These are phyloP conservation scores for Neodiprion fabricii DNA, from an alignment of 1,140 invertebrate genomes.

Conservation along the genomic window DNA sequence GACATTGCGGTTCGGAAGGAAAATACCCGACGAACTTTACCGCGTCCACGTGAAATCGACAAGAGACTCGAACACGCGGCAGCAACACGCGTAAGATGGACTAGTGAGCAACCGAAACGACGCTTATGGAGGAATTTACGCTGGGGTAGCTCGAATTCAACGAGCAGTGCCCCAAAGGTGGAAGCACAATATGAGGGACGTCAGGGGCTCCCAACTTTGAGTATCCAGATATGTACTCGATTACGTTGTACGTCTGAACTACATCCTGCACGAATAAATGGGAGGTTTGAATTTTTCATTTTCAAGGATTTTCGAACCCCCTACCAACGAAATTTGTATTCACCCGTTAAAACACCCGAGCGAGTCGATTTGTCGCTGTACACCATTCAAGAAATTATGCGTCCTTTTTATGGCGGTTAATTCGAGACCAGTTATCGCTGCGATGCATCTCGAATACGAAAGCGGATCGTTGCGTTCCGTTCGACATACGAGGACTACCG, in stretches of 20 bases:
- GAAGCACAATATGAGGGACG: too few relatives aligned
- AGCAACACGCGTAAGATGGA: too few relatives aligned
- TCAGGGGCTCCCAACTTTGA: too few relatives aligned
- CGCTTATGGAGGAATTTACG: too few relatives aligned
- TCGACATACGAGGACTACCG: neutral
- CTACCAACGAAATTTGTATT: neutral
- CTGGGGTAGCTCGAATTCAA: too few relatives aligned
- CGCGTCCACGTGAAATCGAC: too few relatives aligned
- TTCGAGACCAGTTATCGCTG: neutral
- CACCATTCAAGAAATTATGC: neutral
- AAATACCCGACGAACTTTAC: neutral
- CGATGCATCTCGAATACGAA: conserved; percentile 1
- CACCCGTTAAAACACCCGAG: neutral
- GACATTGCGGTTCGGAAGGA: neutral
- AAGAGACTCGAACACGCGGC: too few relatives aligned
- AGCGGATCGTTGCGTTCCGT: neutral
- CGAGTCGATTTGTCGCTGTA: neutral
- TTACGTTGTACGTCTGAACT: too few relatives aligned
- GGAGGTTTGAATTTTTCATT: neutral
- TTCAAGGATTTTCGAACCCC: neutral
- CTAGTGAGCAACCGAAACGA: too few relatives aligned
- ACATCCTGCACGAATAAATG: neutral
- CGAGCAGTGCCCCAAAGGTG: too few relatives aligned
- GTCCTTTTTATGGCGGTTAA: neutral
- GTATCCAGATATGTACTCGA: too few relatives aligned